These are phyloP conservation scores for Eulemur rufifrons DNA, from an alignment of 2,113 vertebrate genomes.

Conservation along the genomic window DNA sequence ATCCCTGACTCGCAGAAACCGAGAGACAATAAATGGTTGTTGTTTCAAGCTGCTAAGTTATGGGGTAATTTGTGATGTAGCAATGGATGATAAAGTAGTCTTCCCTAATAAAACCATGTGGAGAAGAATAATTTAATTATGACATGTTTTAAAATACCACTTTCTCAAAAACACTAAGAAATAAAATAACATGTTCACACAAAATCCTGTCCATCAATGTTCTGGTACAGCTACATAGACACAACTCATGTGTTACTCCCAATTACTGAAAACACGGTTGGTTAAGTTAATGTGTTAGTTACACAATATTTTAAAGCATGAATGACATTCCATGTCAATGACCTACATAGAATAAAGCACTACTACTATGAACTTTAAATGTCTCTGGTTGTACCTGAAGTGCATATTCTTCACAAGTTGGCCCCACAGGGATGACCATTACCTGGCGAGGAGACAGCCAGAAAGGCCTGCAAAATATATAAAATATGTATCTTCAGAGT, in stretches of 20 bases:
- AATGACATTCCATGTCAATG: not conserved
- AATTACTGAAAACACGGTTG: not conserved
- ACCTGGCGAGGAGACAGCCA: constrained; percentile 96
- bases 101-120: not conserved
- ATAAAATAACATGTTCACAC: not conserved
- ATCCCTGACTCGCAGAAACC: not conserved
- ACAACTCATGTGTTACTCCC: not conserved
- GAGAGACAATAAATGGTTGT: not conserved
- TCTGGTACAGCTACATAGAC: not conserved
- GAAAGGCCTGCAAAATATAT: constrained; percentile 89
- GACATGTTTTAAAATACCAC: not conserved
- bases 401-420: constrained; percentile 91
- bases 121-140: not conserved
- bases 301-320: not conserved
- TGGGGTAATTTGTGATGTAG: not conserved
- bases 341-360: not conserved
- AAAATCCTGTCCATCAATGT: not conserved
- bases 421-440: constrained; percentile 94
- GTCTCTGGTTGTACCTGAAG: constrained; percentile 84
- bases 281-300: not conserved
- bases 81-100: not conserved
- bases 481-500: constrained; percentile 9
- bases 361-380: not conserved
- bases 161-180: constrained; percentile 30
- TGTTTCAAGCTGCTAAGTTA: not conserved